Evolutionary conservation across 2,113 vertebrate species (phyloP).

Genomic region (Salminus brasiliensis): DNA sequence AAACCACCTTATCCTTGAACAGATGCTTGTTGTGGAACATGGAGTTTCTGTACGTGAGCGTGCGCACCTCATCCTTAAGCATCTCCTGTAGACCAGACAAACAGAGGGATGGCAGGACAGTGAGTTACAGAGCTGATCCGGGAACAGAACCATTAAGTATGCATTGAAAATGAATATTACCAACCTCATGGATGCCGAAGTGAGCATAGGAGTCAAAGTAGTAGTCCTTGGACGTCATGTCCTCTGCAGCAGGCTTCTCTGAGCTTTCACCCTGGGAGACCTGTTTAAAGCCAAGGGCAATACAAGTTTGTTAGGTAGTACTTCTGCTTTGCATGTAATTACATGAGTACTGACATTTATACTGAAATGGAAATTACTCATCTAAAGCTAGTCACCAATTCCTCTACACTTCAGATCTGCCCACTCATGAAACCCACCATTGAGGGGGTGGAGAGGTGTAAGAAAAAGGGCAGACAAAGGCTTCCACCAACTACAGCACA

Average conservation of each 20-base stretch:
- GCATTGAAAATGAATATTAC: not conserved
- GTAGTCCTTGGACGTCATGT: constrained; percentile 96
- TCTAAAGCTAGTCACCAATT: too few relatives aligned
- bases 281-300: constrained; percentile 60
- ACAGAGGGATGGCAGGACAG: not conserved
- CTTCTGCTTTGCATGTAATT: too few relatives aligned
- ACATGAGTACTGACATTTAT: too few relatives aligned
- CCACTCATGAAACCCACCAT: too few relatives aligned
- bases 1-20: constrained; percentile 92
- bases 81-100: constrained; percentile 80
- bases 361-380: too few relatives aligned
- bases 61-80: constrained; percentile 93
- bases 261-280: constrained; percentile 86
- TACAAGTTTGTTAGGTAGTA: too few relatives aligned
- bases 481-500: not conserved
- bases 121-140: too few relatives aligned
- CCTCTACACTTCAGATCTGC: too few relatives aligned
- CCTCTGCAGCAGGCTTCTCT: constrained; percentile 87
- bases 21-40: constrained; percentile 96
- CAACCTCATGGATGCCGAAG: constrained; percentile 93
- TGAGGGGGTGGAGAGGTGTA: not conserved
- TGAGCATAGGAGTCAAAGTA: constrained; percentile 95
- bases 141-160: too few relatives aligned
- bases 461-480: not conserved
- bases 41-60: constrained; percentile 91